Evolutionary conservation across 2,888 invertebrate species (phyloP).

Genomic region (Sphaerophoria rueppellii): DNA sequence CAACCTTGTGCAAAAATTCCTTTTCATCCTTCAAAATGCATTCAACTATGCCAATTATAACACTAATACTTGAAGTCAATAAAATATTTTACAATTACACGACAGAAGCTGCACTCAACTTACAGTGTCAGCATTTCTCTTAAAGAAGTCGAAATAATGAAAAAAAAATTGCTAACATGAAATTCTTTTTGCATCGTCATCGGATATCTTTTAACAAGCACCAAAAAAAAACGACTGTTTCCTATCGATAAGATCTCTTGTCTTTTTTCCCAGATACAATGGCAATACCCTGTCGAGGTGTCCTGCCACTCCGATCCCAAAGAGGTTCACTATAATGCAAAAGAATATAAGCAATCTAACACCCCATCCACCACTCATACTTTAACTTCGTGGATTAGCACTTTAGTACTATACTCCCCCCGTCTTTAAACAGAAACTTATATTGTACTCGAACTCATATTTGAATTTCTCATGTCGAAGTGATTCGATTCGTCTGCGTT

Average conservation of each 20-base stretch:
- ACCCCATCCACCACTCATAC: neutral
- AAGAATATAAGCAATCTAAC: constrained; percentile 13
- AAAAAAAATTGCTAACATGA: constrained; percentile 32
- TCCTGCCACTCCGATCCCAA: neutral
- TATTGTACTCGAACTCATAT: constrained; percentile 86
- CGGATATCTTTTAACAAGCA: constrained; percentile 38
- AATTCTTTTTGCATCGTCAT: neutral
- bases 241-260: constrained; percentile 39
- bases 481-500: constrained; percentile 93
- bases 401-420: constrained; percentile 39
- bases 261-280: neutral
- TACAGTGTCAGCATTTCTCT: constrained; percentile 30
- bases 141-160: constrained; percentile 9
- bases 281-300: constrained; percentile 25
- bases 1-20: neutral
- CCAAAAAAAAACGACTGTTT: constrained; percentile 17
- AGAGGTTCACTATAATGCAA: constrained; percentile 57
- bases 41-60: constrained; percentile 1
- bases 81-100: constrained; percentile 9
- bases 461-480: constrained; percentile 97
- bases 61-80: neutral
- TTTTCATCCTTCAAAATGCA: neutral
- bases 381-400: constrained; percentile 39
- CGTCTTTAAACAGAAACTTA: neutral
- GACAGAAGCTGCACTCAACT: neutral